Percentiles rank a stretch among this genome's conserved stretches.
phyloP scores from a whole-genome alignment of 2,797 vertebrate genomes.

The Australoheros facetus region DNA sequence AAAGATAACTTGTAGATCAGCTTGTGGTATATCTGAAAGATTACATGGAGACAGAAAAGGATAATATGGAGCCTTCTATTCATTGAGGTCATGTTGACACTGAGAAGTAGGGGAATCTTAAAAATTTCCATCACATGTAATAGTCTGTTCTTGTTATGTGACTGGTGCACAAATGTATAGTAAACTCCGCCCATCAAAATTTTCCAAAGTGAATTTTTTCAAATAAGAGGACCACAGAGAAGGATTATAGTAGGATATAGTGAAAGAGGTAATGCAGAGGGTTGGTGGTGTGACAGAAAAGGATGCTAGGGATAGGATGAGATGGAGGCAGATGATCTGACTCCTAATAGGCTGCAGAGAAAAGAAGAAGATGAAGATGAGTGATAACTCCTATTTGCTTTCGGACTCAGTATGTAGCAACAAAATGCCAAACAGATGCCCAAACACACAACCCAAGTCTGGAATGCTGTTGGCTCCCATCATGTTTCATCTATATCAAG shows the following conservation, averaged over 20 bases:
- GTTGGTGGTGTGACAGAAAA: too few relatives aligned
- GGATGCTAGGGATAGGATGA: background rate
- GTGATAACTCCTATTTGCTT: background rate
- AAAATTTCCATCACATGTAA: background rate
- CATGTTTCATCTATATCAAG: constrained; percentile 59
- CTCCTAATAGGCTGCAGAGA: background rate
- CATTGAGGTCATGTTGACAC: background rate
- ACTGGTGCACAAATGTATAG: too few relatives aligned
- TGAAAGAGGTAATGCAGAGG: too few relatives aligned
- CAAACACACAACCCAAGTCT: constrained; percentile 38
- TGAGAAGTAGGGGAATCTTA: background rate
- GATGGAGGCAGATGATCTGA: background rate
- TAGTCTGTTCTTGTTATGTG: too few relatives aligned
- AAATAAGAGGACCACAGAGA: too few relatives aligned
- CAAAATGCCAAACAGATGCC: constrained; percentile 32
- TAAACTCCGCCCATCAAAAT: too few relatives aligned
- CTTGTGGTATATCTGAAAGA: background rate
- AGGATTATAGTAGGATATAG: too few relatives aligned
- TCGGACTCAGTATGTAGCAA: background rate
- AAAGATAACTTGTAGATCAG: background rate
- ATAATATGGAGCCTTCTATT: background rate
- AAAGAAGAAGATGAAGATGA: background rate
- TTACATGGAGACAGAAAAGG: background rate
- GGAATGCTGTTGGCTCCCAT: constrained; percentile 52
- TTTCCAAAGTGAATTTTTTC: too few relatives aligned